A percentile compares a stretch with the other conserved stretches of the same genome.
These are phyloP conservation scores for Tragelaphus buxtoni DNA, from an alignment of 2,113 vertebrate genomes.

Conservation along the genomic window DNA sequence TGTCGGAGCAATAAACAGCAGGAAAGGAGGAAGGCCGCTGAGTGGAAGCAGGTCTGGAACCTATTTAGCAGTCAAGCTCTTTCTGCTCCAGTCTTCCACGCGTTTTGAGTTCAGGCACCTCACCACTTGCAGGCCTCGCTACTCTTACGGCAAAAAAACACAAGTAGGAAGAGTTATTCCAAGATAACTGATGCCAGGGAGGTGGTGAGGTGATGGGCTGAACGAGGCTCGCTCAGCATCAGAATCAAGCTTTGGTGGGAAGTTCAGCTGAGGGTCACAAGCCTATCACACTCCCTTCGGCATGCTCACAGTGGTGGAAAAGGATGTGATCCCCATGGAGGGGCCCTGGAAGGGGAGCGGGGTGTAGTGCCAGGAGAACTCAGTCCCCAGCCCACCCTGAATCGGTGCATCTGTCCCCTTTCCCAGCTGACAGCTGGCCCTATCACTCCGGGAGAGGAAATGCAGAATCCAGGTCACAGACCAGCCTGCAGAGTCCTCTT, in stretches of 20 bases:
- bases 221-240: rapidly evolving
- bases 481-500: not conserved
- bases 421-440: not conserved
- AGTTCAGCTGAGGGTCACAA: not conserved
- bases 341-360: not conserved
- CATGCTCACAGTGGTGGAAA: not conserved
- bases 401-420: not conserved
- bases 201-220: not conserved
- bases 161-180: not conserved
- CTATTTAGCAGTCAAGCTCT: too few species aligned
- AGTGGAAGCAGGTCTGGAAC: too few species aligned
- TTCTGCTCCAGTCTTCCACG: too few species aligned
- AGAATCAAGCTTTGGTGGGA: not conserved
- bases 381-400: not conserved
- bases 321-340: not conserved
- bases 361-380: not conserved
- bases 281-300: rapidly evolving
- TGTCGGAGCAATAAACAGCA: too few species aligned
- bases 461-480: not conserved
- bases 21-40: too few species aligned
- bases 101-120: too few species aligned
- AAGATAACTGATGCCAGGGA: not conserved
- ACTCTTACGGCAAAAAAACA: not conserved
- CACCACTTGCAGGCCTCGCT: too few species aligned
- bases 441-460: not conserved